Conservation (phyloP, 2,888 invertebrate species). For the Caenorhabditis wallacei region DNA sequence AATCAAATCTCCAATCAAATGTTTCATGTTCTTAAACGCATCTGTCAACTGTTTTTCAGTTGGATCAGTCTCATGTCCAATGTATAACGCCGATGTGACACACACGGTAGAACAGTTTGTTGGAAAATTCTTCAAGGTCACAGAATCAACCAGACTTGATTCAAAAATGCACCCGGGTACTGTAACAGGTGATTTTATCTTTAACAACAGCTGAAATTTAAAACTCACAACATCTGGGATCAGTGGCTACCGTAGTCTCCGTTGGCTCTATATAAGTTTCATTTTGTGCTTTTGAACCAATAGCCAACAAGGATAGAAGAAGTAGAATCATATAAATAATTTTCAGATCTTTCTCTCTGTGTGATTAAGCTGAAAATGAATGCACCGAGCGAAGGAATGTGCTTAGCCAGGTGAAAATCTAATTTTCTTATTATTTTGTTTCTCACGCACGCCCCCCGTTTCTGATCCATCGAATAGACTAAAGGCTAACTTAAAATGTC, state of each 20-base stretch:
- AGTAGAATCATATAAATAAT: neutral
- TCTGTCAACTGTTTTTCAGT: neutral
- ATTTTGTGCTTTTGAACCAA: neutral
- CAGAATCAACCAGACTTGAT: neutral
- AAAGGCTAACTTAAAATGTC: neutral
- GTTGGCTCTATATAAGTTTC: neutral
- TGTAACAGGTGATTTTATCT: neutral
- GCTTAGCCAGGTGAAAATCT: neutral
- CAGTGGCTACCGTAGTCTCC: neutral
- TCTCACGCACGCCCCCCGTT: neutral
- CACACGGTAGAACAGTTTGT: constrained; percentile 8
- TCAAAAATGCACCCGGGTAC: constrained; percentile 9
- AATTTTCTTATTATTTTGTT: neutral
- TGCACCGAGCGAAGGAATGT: neutral
- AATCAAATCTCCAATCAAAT: neutral
- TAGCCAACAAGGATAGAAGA: neutral
- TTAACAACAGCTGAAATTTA: too few species aligned
- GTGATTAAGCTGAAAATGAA: neutral
- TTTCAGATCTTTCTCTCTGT: neutral
- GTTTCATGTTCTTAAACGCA: neutral
- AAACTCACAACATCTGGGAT: constrained; percentile 20
- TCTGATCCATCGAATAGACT: neutral
- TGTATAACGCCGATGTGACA: neutral
- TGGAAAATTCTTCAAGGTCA: neutral
- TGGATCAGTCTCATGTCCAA: neutral